Conservation (phyloP, 30 jellyfish, hydroid and myxozoan genomes). For the Phacellophora camtschatica region DNA sequence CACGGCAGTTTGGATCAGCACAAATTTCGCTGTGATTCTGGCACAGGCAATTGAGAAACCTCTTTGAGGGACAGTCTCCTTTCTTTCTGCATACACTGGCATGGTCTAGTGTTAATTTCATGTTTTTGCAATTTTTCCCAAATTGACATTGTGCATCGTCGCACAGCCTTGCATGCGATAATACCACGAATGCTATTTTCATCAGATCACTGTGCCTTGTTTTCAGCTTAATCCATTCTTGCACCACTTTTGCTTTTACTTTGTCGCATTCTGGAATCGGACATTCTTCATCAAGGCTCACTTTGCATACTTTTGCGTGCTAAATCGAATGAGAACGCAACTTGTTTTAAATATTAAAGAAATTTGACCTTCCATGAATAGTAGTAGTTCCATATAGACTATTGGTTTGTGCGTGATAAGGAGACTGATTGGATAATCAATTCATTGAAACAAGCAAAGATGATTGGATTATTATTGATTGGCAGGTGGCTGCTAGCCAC, state of each 20-base stretch:
- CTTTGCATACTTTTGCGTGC: conserved; percentile 67
- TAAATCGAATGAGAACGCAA: background rate
- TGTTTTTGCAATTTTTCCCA: conserved; percentile 48
- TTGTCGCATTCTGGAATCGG: conserved; percentile 67
- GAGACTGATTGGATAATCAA: no score
- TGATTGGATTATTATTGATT: no score
- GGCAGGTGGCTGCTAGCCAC: no score
- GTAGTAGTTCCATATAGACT: no score
- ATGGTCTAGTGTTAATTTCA: conserved; percentile 50
- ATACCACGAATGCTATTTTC: conserved; percentile 33
- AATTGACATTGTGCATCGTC: conserved; percentile 8
- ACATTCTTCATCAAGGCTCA: conserved; percentile 27
- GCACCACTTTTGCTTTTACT: conserved; percentile 37
- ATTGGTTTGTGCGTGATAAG: no score
- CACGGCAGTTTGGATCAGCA: conserved; percentile 38
- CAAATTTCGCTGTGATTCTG: conserved; percentile 52
- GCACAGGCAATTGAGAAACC: conserved; percentile 42
- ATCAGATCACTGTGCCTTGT: conserved; percentile 34
- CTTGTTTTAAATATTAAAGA: no score
- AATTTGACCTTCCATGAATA: no score
- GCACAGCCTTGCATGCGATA: conserved; percentile 63
- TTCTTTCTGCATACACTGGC: conserved; percentile 31
- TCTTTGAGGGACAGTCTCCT: conserved; percentile 35
- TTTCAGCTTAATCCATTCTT: conserved; percentile 53
- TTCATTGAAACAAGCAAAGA: no score